Evolutionary conservation across 2,888 invertebrate species (phyloP), one percentile per base, ranked within the genome.

Genomic region (Cybosia mesomella): DNA sequence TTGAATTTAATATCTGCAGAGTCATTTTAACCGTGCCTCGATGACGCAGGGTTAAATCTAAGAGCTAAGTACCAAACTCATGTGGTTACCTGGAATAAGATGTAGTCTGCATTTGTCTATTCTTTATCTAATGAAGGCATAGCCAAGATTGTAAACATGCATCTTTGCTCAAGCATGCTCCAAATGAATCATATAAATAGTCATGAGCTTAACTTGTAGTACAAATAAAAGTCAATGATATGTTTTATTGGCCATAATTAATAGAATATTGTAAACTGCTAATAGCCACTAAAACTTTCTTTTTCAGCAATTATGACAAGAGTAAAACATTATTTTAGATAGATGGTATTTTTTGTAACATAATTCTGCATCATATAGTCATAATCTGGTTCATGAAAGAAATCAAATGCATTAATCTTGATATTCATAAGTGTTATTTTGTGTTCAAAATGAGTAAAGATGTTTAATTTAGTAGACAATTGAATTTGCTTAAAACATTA

Each of bases 271-370:
- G 24, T 24, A 24, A 24, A 55, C 24, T 55, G 21, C 54, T 22
- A 55, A 55, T 55, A 55, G 24, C 54, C 54, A 55, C 22, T 58
- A 58, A 28, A 32, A 28, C 58, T 58, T 28, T 28, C 58, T 58
- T 28, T 57, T 58, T 24, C 18, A 58, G 28, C n/a, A 32, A 58
- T 32, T 58, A 32, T n/a, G 9, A 18, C 18, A n/a, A 18, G 9
- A 18, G 28, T 32, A 28, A 58, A 18, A 55, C 54, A 55, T 55
- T 4, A 22, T 55, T 49, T 49, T n/a, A 18, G n/a, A 18, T 49
- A 49, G 18, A 9, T 49, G 49, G 18, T 49, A 49, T 18, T 49
- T 49, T 49, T 49, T 49, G 49, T n/a, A 49, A 49, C n/a, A n/a
- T 49, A 49, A 49, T 49, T 49, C n/a, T 49, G 49, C n/a, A n/a